phyloP scores from a whole-genome alignment of 35 echinoderm and acorn worm species.

The Ptychodera flava region DNA sequence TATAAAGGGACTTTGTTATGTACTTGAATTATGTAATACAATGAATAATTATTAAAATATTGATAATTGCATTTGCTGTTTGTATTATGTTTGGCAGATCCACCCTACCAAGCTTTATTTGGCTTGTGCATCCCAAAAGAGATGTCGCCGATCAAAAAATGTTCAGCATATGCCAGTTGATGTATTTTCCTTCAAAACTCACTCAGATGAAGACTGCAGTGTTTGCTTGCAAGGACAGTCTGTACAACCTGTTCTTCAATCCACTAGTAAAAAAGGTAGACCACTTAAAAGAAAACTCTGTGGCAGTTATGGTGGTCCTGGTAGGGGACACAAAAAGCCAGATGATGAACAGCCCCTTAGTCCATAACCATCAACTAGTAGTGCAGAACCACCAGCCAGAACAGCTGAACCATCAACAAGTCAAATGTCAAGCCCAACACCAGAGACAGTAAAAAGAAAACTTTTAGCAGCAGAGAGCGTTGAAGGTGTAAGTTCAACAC shows the following conservation, averaged over 20 bases:
- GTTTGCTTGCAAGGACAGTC: background rate
- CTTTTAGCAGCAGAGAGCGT: too few species aligned
- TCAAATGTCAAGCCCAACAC: too few species aligned
- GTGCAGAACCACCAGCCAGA: too few species aligned
- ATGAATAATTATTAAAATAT: too few species aligned
- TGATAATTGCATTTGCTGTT: too few species aligned
- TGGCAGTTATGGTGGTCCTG: background rate
- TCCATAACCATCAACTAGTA: too few species aligned
- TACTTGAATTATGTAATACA: too few species aligned
- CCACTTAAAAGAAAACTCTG: background rate
- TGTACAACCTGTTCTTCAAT: background rate
- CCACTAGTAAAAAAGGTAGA: background rate
- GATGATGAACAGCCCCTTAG: too few species aligned
- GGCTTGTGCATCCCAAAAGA: background rate
- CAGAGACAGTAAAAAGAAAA: too few species aligned
- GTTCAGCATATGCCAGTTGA: background rate
- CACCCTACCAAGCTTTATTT: background rate
- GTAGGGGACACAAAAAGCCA: background rate
- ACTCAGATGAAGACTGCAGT: background rate
- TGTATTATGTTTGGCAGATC: background rate
- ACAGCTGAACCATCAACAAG: background rate
- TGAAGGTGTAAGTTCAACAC: background rate
- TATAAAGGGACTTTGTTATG: too few species aligned
- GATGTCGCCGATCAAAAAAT: background rate
- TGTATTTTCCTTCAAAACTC: background rate